Conservation (phyloP, 2,113 vertebrate genomes). For the Istiophorus platypterus region DNA sequence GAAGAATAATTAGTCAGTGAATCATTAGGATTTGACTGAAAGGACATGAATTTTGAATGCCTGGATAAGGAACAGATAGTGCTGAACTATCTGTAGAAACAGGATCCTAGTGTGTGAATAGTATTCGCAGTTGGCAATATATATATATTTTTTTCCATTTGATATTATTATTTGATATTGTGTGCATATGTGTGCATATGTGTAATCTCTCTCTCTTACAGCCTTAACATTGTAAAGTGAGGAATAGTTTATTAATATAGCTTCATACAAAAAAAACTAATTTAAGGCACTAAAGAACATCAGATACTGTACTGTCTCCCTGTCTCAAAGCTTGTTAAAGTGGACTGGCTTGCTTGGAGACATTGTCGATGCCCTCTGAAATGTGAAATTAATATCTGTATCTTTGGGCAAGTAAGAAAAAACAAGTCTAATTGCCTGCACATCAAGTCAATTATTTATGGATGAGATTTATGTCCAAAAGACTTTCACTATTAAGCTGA, state of each 20-base stretch:
- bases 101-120: neutral
- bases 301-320: constrained; percentile 35
- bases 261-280: constrained; percentile 22
- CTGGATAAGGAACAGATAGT: constrained; percentile 41
- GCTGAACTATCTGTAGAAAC: constrained; percentile 7
- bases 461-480: constrained; percentile 69
- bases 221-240: constrained; percentile 11
- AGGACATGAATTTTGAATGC: constrained; percentile 55
- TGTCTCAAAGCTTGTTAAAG: constrained; percentile 54
- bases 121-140: constrained; percentile 5
- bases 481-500: constrained; percentile 37
- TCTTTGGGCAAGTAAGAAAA: constrained; percentile 68
- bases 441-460: constrained; percentile 71
- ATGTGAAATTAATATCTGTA: constrained; percentile 84
- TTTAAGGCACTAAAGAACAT: constrained; percentile 56
- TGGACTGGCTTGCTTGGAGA: constrained; percentile 66
- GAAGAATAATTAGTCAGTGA: constrained; percentile 76
- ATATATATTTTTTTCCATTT: too few species aligned
- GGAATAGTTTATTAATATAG: constrained; percentile 10
- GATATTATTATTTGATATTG: neutral
- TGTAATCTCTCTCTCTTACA: too few species aligned
- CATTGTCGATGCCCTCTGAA: constrained; percentile 77
- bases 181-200: too few species aligned
- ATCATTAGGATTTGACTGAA: constrained; percentile 65
- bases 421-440: constrained; percentile 66